Evolutionary conservation across 2,888 invertebrate genomes (phyloP).

Genomic region (Drosophila borborema): DNA sequence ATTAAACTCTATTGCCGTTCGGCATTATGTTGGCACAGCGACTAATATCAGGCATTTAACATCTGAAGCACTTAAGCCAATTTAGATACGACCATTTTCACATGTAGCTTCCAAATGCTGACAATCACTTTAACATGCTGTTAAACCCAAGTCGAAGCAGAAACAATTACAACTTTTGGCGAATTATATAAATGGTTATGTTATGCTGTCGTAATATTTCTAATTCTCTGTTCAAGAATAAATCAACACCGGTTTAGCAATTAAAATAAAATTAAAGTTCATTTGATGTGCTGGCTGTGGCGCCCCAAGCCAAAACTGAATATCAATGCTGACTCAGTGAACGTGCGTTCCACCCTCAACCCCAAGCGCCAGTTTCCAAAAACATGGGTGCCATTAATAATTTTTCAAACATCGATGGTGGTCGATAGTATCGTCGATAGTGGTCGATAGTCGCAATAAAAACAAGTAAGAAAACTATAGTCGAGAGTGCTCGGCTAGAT

Average conservation of each 20-base stretch:
- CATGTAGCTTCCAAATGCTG: constrained; percentile 9
- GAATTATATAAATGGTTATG: constrained; percentile 12
- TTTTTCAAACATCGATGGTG: too few relatives aligned
- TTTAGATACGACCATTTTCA: constrained; percentile 5
- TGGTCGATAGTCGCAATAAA: too few relatives aligned
- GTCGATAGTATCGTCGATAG: too few relatives aligned
- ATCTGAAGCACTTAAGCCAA: constrained; percentile 49
- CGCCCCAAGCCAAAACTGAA: constrained; percentile 9
- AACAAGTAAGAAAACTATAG: too few relatives aligned
- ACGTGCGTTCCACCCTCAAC: background rate
- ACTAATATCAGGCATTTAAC: constrained; percentile 49
- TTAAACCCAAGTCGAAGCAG: background rate
- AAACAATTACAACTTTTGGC: background rate
- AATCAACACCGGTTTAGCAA: constrained; percentile 59
- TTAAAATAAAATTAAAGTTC: constrained; percentile 69
- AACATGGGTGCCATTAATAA: too few relatives aligned
- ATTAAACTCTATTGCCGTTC: constrained; percentile 74
- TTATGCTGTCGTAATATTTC: constrained; percentile 18
- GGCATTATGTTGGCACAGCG: constrained; percentile 47
- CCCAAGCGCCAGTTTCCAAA: background rate
- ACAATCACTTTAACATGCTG: constrained; percentile 10
- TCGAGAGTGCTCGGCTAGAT: too few relatives aligned
- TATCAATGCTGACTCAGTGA: constrained; percentile 12
- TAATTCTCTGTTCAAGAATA: constrained; percentile 11
- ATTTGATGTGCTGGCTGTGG: constrained; percentile 55